Evolutionary conservation across 2,888 invertebrate genomes (phyloP), one percentile per base, ranked within the genome.

Genomic region (Drosophila borborema): DNA sequence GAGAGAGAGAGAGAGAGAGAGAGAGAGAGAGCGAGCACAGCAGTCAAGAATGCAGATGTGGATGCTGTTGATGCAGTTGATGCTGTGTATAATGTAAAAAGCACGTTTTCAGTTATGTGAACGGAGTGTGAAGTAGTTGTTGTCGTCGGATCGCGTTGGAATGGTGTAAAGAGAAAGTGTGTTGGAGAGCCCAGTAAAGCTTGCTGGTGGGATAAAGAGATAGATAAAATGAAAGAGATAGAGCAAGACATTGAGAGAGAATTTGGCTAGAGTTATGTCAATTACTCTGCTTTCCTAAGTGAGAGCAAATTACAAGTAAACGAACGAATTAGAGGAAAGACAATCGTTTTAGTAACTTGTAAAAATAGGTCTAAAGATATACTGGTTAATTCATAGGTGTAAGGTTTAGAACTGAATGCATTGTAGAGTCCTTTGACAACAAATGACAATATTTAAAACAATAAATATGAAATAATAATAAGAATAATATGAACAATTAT

Each of bases 101-200:
- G 86, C 83, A 83, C 88, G 86, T 86, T 83, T 88, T 74, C 77
- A 86, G 88, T 86, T 83, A 83, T 83, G 88, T 82, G 82, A 79
- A 87, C 88, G 69, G 69, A 80, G 83, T 88, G 85, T 87, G 88
- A 87, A 85, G 81, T 72, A 82, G 86, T 83, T 71, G 63, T 67
- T 55, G 55, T 67, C 49, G 49, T 64, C 55, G 49, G 43, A 68
- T 63, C 49, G 41, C 36, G 36, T 49, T 53, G 31, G 28, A 45
- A 20, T 45, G 20, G 63, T 38, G 49, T 18, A 31, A 38, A 63
- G 36, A 48, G 62, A 34, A 18, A 61, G 38, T 48, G 8, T 20
- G 31, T 36, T 53, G 34, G 43, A 59, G 38, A 56, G 70, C 48
- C 41, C 66, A 61, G 63, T 48, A 60, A 61, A 49, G 56, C 20